phyloP scores from a whole-genome alignment of 2,113 vertebrate genomes.

The Campylorhamphus procurvoides region DNA sequence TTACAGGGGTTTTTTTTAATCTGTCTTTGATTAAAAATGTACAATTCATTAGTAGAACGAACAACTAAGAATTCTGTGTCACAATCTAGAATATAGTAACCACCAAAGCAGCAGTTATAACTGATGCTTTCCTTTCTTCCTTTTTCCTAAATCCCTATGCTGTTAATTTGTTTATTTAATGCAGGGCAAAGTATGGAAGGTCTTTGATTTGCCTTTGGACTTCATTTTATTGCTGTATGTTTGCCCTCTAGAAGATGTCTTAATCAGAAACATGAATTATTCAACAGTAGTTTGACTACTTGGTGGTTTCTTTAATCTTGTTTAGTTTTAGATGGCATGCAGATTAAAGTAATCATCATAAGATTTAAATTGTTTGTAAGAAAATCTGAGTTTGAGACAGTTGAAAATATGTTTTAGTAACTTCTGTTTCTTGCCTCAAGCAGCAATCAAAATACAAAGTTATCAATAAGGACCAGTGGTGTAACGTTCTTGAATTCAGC shows the following conservation, averaged over 20 bases:
- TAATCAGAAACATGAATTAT: neutral
- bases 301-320: neutral
- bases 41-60: no score
- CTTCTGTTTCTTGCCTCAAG: slow-evolving; percentile 57
- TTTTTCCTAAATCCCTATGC: neutral
- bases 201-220: neutral
- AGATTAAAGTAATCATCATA: neutral
- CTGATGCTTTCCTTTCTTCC: neutral
- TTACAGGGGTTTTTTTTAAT: neutral
- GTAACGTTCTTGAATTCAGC: slow-evolving; percentile 99
- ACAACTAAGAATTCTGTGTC: neutral
- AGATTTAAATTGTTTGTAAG: neutral
- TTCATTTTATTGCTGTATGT: neutral
- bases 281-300: neutral
- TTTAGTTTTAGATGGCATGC: neutral
- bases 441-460: slow-evolving; percentile 99
- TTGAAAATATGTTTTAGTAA: neutral
- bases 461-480: slow-evolving; percentile 99
- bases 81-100: neutral
- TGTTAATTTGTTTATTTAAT: neutral
- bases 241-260: neutral
- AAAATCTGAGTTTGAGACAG: neutral
- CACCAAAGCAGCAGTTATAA: neutral
- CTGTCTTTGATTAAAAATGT: neutral
- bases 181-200: neutral